A percentile compares a stretch with the other conserved stretches of the same genome.
These are phyloP conservation scores for Scaptomyza reducta DNA, from an alignment of 2,888 invertebrate species.

Conservation along the genomic window DNA sequence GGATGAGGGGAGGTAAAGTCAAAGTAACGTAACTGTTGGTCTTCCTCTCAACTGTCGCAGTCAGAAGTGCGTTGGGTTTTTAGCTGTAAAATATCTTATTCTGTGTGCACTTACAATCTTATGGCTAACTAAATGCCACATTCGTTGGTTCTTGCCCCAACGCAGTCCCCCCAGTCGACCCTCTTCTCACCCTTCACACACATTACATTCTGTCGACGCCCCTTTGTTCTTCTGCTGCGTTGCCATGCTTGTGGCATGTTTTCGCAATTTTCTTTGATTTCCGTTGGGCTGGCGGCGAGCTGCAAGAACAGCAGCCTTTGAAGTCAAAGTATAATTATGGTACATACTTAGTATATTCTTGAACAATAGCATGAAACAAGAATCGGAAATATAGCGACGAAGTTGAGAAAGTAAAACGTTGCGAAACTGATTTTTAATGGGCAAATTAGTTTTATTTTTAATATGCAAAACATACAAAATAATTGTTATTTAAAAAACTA, in stretches of 20 bases:
- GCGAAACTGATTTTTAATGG: not conserved
- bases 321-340: slow-evolving; percentile 10
- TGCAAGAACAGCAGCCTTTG: slow-evolving; percentile 7
- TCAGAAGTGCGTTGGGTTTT: slow-evolving; percentile 28
- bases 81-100: slow-evolving; percentile 28
- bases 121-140: slow-evolving; percentile 8
- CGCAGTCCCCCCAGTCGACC: not conserved
- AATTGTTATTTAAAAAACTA: no score
- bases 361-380: slow-evolving; percentile 13
- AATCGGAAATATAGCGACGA: slow-evolving; percentile 4
- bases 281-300: slow-evolving; percentile 33
- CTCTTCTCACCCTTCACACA: no score
- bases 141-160: slow-evolving; percentile 1
- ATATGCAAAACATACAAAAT: not conserved
- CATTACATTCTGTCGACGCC: not conserved
- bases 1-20: no score
- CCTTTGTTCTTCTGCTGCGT: slow-evolving; percentile 25
- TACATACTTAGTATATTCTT: slow-evolving; percentile 12
- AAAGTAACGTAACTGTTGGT: slow-evolving; percentile 23
- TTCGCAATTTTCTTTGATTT: slow-evolving; percentile 65
- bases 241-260: slow-evolving; percentile 53
- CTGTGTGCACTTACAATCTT: slow-evolving; percentile 23
- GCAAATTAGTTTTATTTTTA: not conserved
- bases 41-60: slow-evolving; percentile 25
- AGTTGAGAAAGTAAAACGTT: not conserved